Evolutionary conservation across 2,888 invertebrate species (phyloP).

Genomic region (Tenthredo scrophulariae): DNA sequence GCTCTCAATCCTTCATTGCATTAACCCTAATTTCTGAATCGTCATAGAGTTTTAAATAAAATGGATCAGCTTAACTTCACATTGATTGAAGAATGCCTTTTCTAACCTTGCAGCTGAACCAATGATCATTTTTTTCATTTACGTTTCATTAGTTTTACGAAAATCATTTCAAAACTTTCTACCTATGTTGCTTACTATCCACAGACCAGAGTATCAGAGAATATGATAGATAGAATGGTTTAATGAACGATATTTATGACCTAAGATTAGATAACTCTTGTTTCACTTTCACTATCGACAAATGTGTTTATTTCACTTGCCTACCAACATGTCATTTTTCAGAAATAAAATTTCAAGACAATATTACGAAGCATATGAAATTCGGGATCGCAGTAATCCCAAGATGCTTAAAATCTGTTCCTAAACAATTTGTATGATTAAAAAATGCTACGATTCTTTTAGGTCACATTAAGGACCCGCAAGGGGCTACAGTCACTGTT

Average conservation of each 20-base stretch:
- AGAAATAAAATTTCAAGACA: not conserved
- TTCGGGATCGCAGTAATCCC: not conserved
- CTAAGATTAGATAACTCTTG: constrained; percentile 39
- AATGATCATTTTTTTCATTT: not conserved
- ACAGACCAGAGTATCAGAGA: not conserved
- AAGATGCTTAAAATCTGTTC: not conserved
- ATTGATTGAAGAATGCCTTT: not conserved
- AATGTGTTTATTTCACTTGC: not conserved
- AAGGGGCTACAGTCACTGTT: constrained; percentile 86
- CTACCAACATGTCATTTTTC: not conserved
- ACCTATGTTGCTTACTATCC: too few relatives aligned
- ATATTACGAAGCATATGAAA: not conserved
- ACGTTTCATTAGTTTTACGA: not conserved
- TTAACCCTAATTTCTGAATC: not conserved
- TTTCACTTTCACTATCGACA: constrained; percentile 24
- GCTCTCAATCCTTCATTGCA: not conserved
- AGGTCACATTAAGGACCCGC: constrained; percentile 93
- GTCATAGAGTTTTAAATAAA: not conserved
- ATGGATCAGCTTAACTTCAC: not conserved
- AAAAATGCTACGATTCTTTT: constrained; percentile 58
- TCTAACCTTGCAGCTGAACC: not conserved
- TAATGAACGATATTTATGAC: constrained; percentile 36
- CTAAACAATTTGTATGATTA: not conserved
- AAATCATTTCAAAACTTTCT: not conserved
- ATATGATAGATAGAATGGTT: not conserved